Base-by-base conservation (phyloP, 2,797 vertebrate species). In the Eulemur rubriventer region DNA sequence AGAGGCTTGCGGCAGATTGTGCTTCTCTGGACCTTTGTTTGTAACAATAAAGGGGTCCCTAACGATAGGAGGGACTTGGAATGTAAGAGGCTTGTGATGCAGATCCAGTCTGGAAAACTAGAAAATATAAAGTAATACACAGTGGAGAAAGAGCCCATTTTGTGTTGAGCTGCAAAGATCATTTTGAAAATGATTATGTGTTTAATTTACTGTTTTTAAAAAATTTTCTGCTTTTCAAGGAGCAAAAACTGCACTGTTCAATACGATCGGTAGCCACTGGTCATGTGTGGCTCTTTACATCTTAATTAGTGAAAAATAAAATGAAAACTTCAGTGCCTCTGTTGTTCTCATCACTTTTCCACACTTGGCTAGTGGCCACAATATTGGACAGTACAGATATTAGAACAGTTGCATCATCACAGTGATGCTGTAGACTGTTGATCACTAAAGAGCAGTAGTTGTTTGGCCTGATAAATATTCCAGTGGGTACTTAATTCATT, bases 281-380 rank as follows among this genome's bases (percentile, higher is more conserved):
- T 48, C 43, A 4, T 0, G 2, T 50, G 20, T 93, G 28, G 13
- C 55, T 80, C 48, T 96, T 93, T 57, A 50, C 12, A 70, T 75
- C 16, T 82, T 50, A 84, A 59, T 83, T 96, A 67, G 67, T 65
- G 87, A 85, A 61, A 76, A 90, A 79, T 41, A 90, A 87, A 89
- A 50, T 65, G 11, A 75, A 86, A 75, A 94, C 89, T 91, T 76
- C 8, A 61, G 16, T 38, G 46, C 33, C 17, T 72, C 22, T 83
- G 28, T 92, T 92, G 30, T 88, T 95, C 91, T 35, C 80, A 35
- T 24, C 76, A 84, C 65, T 89, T 84, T 80, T 72, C 61, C 67
- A 69, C 7, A 6, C 63, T 79, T 92, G 20, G 41, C 55, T 85
- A 81, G 52, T 69, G 63, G 30, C 30, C 80, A 14, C 30, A 4